phyloP scores from a whole-genome alignment of 2,113 vertebrate genomes.

The Piprites chloris region DNA sequence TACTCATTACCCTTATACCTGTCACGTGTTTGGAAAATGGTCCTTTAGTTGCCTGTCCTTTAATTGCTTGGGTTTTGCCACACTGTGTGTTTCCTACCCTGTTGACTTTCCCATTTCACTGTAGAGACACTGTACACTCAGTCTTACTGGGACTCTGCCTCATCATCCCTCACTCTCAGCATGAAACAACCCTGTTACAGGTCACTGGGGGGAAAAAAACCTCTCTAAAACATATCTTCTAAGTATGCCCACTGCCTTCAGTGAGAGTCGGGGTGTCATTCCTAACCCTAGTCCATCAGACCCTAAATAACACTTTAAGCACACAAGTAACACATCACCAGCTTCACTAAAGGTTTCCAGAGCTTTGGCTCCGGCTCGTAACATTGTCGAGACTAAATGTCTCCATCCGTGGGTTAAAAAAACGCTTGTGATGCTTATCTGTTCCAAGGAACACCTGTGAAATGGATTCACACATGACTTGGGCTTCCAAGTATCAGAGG shows the following conservation, averaged over 20 bases:
- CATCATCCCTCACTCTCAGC: not conserved
- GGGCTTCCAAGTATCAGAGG: not conserved
- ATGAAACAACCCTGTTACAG: not conserved
- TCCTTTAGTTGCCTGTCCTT: not conserved
- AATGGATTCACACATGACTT: not conserved
- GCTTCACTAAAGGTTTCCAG: not conserved
- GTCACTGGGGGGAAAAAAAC: not conserved
- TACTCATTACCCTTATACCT: not conserved
- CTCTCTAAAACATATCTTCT: not conserved
- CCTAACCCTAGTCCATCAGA: not conserved
- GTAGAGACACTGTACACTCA: not conserved
- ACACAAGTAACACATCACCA: not conserved
- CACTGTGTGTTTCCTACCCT: not conserved
- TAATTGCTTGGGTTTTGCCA: not conserved
- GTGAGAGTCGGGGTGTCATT: not conserved
- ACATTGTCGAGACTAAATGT: not conserved
- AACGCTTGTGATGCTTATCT: not conserved
- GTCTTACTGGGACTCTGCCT: not conserved
- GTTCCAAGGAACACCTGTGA: not conserved
- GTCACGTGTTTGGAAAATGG: not conserved
- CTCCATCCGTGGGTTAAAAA: not conserved
- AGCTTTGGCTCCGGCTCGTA: not conserved
- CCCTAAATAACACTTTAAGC: not conserved
- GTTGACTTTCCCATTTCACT: not conserved
- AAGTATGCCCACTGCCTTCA: not conserved